A percentile compares a stretch with the other conserved stretches of the same genome.
Evolutionary conservation across 2,113 vertebrate species (phyloP).

Genomic region (Uria lomvia): DNA sequence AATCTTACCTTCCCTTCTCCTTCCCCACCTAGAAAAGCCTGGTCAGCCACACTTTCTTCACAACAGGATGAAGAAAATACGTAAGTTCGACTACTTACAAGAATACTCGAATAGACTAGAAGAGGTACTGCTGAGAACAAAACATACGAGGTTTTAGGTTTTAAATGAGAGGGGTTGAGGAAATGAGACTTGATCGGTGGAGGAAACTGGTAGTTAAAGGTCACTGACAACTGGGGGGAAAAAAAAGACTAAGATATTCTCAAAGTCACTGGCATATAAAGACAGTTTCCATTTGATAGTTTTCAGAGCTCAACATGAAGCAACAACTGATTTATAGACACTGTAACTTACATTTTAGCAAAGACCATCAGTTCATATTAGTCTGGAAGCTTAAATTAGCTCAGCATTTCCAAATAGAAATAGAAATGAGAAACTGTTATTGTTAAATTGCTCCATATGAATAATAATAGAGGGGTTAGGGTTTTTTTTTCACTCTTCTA

Average conservation of each 20-base stretch:
- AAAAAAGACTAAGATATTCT: background rate
- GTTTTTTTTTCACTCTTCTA: background rate
- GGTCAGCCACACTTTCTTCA: background rate
- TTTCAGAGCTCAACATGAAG: background rate
- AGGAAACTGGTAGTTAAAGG: background rate
- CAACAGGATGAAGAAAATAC: background rate
- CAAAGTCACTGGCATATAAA: background rate
- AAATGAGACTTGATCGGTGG: background rate
- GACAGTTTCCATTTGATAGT: background rate
- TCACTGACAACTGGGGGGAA: background rate
- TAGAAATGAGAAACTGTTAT: background rate
- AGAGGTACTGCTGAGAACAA: background rate
- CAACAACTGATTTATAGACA: background rate
- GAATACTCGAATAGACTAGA: background rate
- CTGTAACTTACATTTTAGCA: background rate
- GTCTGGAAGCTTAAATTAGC: background rate
- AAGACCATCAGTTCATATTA: background rate
- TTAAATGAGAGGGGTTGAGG: background rate
- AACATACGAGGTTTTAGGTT: background rate
- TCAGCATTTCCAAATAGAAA: background rate
- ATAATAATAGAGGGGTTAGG: background rate
- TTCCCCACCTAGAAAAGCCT: background rate
- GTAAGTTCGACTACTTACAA: background rate
- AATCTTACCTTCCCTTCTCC: background rate
- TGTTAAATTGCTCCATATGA: background rate